Base-by-base conservation (phyloP, 2,113 vertebrate species). In the Tachysurus fulvidraco region DNA sequence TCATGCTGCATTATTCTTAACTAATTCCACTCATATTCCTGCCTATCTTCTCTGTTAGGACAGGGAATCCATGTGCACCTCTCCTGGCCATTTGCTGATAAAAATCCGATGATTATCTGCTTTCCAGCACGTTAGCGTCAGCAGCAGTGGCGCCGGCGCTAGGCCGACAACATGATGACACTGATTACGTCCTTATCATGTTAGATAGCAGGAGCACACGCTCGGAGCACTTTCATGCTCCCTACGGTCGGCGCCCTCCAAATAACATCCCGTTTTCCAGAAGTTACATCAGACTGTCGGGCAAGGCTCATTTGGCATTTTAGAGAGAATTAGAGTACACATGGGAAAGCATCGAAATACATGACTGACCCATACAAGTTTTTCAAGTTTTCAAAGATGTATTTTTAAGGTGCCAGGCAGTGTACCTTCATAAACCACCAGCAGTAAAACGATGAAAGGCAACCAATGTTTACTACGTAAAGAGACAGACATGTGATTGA, bases 101-200 rank as follows among this genome's bases (percentile, higher is more conserved):
- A 82, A 88, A 85, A 86, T 79, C 25, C 8, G 69, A 88, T 85
- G 85, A 88, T 88, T 90, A 90, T 88, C 85, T 28, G 52, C 50
- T 86, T 85, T 77, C 16, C 65, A 12, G 28, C 73, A 65, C 36
- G 28, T 81, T 82, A 76, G 57, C 83, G 55, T 62, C 76, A 41
- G 52, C 25, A 6, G 82, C 88, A 64, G 80, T 62, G 11, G 57
- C 13, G 12, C 62, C 85, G 41, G 79, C 69, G 14, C 60, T 69
- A 25, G 69, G 52, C 62, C 71, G 79, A 76, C 76, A 80, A 60
- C 54, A 65, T 65, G 67, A 52, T 88, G 90, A 86, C 78, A 79
- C 86, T 83, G 84, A 84, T 90, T 86, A 83, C 69, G 88, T 83
- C 76, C 86, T 84, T 76, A 82, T 86, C 86, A 59, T 73, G 84